Evolutionary conservation across 2,113 vertebrate species (phyloP).

Genomic region (Leptocoma aspasia): DNA sequence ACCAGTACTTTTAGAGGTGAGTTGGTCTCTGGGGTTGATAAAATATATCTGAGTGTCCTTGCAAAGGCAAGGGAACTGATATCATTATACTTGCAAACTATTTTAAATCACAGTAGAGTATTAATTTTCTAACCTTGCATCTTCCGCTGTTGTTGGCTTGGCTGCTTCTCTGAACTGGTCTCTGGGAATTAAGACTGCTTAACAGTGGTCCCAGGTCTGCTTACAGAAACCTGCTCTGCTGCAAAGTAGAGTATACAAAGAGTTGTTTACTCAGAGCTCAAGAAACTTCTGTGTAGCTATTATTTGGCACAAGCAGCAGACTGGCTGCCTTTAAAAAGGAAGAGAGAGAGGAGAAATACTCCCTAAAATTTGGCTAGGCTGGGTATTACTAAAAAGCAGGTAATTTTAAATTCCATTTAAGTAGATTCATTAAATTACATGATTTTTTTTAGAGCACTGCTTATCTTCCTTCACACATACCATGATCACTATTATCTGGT

Average conservation of each 20-base stretch:
- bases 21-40: background rate
- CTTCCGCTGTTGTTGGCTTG: background rate
- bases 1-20: background rate
- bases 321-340: background rate
- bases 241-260: background rate
- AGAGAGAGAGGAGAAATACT: background rate
- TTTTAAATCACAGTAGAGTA: background rate
- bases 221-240: background rate
- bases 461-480: background rate
- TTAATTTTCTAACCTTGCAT: background rate
- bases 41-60: background rate
- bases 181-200: background rate
- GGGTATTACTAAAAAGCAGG: background rate
- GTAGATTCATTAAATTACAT: background rate
- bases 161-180: background rate
- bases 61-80: background rate
- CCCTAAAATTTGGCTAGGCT: background rate
- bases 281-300: background rate
- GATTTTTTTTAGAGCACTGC: background rate
- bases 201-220: background rate
- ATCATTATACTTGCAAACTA: background rate
- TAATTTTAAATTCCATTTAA: background rate
- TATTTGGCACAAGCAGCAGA: background rate
- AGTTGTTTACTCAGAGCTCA: background rate
- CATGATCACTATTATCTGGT: background rate